Evolutionary conservation across 1,140 invertebrate species (phyloP), one percentile per base, ranked within the genome.

Genomic region (Glossosoma conforme): DNA sequence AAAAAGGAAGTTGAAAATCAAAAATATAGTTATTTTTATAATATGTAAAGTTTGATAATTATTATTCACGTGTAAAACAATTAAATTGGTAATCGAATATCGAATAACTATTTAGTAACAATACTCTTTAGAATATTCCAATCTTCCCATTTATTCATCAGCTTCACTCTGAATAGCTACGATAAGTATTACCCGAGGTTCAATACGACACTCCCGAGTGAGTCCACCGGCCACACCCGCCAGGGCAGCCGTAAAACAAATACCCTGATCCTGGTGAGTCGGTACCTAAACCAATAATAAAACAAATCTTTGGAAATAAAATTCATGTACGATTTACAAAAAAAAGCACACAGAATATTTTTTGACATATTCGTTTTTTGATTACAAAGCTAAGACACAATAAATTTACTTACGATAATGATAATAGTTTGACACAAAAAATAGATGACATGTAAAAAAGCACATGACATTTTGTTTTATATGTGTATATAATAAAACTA

Each of bases 391-490:
- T 55, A 59, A 55, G 56, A 59, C 56, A 59, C 56, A 48, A 55
- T 59, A 55, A 59, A 59, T 59, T 59, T 59, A 52, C 45, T 52
- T 51, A 56, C 17, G 14, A 48, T 48, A 54, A 58, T 59, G 52
- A 55, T 59, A 59, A 59, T 59, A 59, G 52, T 59, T 59, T 59
- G 56, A 59, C 56, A 59, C 56, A 59, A 59, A 59, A 59, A 59
- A 56, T 59, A 59, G 53, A 59, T 56, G 58, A 56, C 58, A 59
- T 59, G 58, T 59, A 59, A 59, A n/a, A n/a, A 59, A 59, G 58
- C 58, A 59, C 58, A 59, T 59, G 58, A 56, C 58, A 59, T 53
- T 59, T 59, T 53, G 51, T 58, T 58, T 58, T 32, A 58, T 53
- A 58, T 51, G 56, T 58, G 56, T 58, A 58, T 58, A 58, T 58